Percentiles rank a stretch among this genome's conserved stretches.
Conservation (phyloP, 2,888 invertebrate species). For the Eremobia ochroleuca region DNA sequence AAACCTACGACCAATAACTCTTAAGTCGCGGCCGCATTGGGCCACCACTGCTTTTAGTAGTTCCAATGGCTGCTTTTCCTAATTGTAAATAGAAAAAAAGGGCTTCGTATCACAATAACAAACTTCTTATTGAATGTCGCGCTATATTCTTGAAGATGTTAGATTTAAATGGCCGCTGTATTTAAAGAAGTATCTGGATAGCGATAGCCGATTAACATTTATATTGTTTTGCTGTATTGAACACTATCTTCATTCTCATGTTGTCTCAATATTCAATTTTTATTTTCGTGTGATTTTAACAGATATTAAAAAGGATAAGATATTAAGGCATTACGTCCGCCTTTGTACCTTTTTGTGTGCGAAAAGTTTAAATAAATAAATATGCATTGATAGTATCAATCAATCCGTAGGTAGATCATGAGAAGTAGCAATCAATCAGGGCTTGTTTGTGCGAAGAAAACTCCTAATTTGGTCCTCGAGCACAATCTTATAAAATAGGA, state of each 20-base stretch:
- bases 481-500: background rate
- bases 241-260: background rate
- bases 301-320: too few relatives aligned
- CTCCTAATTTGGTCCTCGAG: background rate
- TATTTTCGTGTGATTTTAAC: background rate
- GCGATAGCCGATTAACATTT: background rate
- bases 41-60: too few relatives aligned
- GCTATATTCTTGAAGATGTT: conserved; percentile 14
- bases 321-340: too few relatives aligned
- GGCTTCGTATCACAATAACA: background rate
- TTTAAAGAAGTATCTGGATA: background rate
- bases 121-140: background rate
- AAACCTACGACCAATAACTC: too few relatives aligned
- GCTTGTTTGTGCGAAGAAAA: background rate
- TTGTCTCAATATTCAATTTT: background rate
- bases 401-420: background rate
- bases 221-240: background rate
- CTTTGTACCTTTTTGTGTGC: too few relatives aligned
- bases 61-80: background rate
- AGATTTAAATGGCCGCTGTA: conserved; percentile 7
- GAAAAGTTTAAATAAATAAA: too few relatives aligned
- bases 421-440: background rate
- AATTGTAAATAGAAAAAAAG: background rate
- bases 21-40: too few relatives aligned
- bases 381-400: background rate